Percentiles rank a stretch among this genome's conserved stretches.
phyloP scores from a whole-genome alignment of 2,888 invertebrate genomes.

The Nymphalis polychloros region DNA sequence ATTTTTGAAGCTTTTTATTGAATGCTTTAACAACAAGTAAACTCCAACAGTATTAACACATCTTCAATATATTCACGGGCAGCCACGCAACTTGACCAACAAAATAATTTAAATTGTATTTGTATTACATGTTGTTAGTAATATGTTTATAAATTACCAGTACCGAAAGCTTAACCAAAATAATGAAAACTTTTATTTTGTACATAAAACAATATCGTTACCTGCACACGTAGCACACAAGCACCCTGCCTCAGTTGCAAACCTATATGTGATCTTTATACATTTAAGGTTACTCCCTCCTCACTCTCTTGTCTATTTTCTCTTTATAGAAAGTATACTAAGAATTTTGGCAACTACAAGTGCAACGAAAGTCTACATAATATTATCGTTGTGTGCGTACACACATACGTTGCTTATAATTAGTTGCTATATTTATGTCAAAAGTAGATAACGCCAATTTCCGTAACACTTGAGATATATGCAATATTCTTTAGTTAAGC shows the following conservation, averaged over 20 bases:
- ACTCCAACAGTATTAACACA: constrained; percentile 30
- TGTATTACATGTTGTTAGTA: not conserved
- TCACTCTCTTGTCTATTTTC: not conserved
- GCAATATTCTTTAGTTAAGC: not conserved
- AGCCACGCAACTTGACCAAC: not conserved
- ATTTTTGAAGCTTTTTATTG: constrained; percentile 21
- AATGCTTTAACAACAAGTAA: constrained; percentile 42
- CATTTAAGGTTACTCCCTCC: not conserved
- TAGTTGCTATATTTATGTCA: not conserved
- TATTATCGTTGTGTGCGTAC: not conserved
- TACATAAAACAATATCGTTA: constrained; percentile 16
- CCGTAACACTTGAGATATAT: not conserved
- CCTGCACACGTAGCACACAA: constrained; percentile 17
- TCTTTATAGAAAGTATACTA: not conserved
- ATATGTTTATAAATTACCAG: constrained; percentile 5
- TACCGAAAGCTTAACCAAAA: constrained; percentile 7
- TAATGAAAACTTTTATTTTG: constrained; percentile 1
- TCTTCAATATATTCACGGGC: constrained; percentile 2
- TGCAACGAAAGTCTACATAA: not conserved
- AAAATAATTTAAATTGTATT: not conserved
- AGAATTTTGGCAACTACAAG: constrained; percentile 4
- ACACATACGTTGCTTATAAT: not conserved
- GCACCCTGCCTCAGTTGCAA: constrained; percentile 25
- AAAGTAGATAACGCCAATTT: not conserved
- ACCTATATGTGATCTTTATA: constrained; percentile 1